phyloP scores from a whole-genome alignment of 2,113 vertebrate genomes.

The Tetrax tetrax region DNA sequence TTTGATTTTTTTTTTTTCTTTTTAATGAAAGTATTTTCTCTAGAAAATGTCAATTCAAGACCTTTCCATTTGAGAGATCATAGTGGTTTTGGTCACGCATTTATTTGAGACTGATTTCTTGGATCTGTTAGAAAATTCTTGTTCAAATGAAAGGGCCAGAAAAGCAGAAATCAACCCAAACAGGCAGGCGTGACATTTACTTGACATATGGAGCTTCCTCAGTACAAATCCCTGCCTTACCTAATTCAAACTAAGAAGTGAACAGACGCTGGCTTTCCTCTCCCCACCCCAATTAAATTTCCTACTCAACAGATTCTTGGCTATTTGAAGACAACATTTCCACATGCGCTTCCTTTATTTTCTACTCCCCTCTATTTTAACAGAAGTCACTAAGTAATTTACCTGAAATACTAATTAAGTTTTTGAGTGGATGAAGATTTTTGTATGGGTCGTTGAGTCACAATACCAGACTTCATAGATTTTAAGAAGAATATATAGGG shows the following conservation, averaged over 20 bases:
- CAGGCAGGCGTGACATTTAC: constrained; percentile 3
- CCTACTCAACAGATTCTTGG: neutral
- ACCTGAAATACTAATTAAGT: neutral
- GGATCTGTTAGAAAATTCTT: constrained; percentile 16
- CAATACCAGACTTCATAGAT: neutral
- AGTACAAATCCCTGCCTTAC: neutral
- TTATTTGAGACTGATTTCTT: neutral
- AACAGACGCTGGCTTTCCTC: neutral
- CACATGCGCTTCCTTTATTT: neutral
- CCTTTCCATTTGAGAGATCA: neutral
- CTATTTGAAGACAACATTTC: neutral
- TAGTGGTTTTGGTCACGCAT: neutral
- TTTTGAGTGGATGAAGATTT: neutral
- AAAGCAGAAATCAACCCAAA: constrained; percentile 26
- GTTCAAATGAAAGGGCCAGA: neutral
- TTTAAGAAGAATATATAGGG: neutral
- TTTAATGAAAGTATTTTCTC: neutral
- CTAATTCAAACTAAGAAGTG: constrained; percentile 9
- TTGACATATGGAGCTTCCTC: constrained; percentile 15
- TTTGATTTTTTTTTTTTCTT: neutral
- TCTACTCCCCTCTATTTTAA: neutral
- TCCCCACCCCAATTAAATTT: neutral
- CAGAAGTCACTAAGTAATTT: neutral
- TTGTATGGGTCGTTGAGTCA: neutral
- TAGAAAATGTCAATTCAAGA: constrained; percentile 5